These are phyloP conservation scores for Dendronephthya gigantea DNA, from an alignment of 64 coral and sea anemone species.

Conservation along the genomic window DNA sequence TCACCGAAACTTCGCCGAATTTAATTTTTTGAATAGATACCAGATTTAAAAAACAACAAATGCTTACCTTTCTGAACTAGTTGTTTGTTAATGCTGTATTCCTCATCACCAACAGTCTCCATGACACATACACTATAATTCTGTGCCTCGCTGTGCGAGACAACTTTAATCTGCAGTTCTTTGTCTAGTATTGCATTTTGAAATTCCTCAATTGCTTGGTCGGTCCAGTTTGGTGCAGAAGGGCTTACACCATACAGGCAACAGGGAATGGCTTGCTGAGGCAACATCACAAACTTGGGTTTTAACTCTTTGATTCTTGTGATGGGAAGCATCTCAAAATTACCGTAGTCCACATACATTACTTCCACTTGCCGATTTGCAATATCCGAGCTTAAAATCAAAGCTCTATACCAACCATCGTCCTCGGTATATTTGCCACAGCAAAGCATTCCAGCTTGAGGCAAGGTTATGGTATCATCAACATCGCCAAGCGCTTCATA, in stretches of 20 bases:
- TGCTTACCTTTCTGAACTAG: neutral
- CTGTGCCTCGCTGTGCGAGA: neutral
- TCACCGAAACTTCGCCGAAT: too few relatives aligned
- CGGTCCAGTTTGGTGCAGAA: constrained; percentile 35
- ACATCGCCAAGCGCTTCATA: constrained; percentile 53
- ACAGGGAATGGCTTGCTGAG: constrained; percentile 68
- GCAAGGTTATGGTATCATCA: constrained; percentile 58
- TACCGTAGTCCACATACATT: constrained; percentile 90
- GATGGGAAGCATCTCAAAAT: constrained; percentile 50
- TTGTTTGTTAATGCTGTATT: neutral
- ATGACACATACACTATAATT: neutral
- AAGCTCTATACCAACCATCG: constrained; percentile 76
- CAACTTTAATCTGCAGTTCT: constrained; percentile 28
- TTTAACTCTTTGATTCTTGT: constrained; percentile 55
- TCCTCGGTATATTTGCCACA: constrained; percentile 93
- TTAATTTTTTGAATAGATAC: too few relatives aligned
- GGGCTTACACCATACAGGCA: constrained; percentile 63
- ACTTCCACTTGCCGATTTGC: constrained; percentile 47
- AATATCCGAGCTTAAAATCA: constrained; percentile 28
- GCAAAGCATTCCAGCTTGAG: constrained; percentile 59
- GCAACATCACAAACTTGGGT: constrained; percentile 65
- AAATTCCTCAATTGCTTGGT: constrained; percentile 46
- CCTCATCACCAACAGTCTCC: neutral
- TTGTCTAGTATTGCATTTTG: constrained; percentile 53
- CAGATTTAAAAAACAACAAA: neutral